phyloP scores from a whole-genome alignment of 2,888 invertebrate genomes.

The Torymus tubicola region DNA sequence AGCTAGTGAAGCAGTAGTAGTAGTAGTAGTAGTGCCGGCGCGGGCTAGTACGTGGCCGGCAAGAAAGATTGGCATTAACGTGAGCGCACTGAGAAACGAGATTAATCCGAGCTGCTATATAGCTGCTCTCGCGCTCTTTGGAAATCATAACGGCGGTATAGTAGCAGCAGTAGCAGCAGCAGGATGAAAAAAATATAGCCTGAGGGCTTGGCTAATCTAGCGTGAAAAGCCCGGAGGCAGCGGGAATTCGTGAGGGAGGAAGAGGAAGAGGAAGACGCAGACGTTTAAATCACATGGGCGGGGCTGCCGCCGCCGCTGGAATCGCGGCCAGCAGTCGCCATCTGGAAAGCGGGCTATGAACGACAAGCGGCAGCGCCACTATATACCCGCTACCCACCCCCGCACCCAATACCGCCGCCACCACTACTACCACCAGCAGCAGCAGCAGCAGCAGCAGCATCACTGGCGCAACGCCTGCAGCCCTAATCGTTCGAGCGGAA shows the following conservation, averaged over 20 bases:
- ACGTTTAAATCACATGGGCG: slow-evolving; percentile 69
- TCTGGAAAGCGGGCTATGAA: slow-evolving; percentile 63
- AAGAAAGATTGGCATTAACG: slow-evolving; percentile 61
- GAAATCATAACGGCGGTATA: too few relatives aligned
- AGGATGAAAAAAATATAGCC: slow-evolving; percentile 9
- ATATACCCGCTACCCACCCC: slow-evolving; percentile 17
- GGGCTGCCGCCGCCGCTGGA: slow-evolving; percentile 59
- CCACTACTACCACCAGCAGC: too few relatives aligned
- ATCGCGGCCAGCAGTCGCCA: slow-evolving; percentile 63
- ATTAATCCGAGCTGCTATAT: slow-evolving; percentile 55
- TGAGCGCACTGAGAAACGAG: slow-evolving; percentile 59
- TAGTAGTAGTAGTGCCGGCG: slow-evolving; percentile 34
- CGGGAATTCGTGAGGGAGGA: background rate
- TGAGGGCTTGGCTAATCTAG: background rate
- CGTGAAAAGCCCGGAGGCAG: background rate
- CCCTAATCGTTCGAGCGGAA: too few relatives aligned
- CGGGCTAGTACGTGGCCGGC: slow-evolving; percentile 55
- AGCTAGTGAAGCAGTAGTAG: background rate
- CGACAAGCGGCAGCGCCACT: slow-evolving; percentile 36
- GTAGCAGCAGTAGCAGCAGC: too few relatives aligned
- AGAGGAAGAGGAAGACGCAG: background rate
- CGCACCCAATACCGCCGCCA: background rate
- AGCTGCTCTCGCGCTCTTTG: slow-evolving; percentile 43
- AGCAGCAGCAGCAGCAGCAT: too few relatives aligned
- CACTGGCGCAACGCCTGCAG: too few relatives aligned